Evolutionary conservation across 2,797 vertebrate species (phyloP).

Genomic region (Phalloptychus januarius): DNA sequence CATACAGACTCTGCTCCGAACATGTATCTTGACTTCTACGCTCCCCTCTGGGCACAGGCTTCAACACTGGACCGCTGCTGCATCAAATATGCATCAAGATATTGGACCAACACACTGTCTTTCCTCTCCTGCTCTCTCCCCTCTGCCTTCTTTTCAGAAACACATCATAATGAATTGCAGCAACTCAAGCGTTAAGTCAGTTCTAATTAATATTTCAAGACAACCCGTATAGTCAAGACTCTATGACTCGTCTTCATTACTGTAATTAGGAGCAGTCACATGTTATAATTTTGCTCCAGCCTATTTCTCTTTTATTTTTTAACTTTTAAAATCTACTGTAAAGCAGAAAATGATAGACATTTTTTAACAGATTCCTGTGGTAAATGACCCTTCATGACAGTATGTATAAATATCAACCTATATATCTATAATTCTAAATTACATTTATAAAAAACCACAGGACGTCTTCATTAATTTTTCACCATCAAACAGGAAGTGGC

Average conservation of each 20-base stretch:
- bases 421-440: background rate
- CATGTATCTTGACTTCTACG: background rate
- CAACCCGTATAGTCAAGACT: constrained; percentile 13
- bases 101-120: constrained; percentile 12
- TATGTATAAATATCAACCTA: background rate
- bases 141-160: constrained; percentile 13
- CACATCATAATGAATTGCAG: constrained; percentile 36
- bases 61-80: constrained; percentile 2
- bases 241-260: constrained; percentile 2
- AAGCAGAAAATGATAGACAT: background rate
- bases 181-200: constrained; percentile 43
- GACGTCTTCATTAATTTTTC: background rate
- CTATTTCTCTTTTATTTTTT: background rate
- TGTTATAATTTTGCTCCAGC: background rate
- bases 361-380: background rate
- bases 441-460: background rate
- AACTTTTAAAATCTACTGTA: background rate
- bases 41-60: constrained; percentile 8
- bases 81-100: constrained; percentile 14
- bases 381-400: background rate
- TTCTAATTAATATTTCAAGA: constrained; percentile 50
- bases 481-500: background rate
- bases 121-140: constrained; percentile 4
- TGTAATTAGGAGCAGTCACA: constrained; percentile 12
- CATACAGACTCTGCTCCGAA: background rate